Base-by-base conservation (phyloP, 37 sponge, comb jelly and placozoan species). In the Mnemiopsis leidyi region DNA sequence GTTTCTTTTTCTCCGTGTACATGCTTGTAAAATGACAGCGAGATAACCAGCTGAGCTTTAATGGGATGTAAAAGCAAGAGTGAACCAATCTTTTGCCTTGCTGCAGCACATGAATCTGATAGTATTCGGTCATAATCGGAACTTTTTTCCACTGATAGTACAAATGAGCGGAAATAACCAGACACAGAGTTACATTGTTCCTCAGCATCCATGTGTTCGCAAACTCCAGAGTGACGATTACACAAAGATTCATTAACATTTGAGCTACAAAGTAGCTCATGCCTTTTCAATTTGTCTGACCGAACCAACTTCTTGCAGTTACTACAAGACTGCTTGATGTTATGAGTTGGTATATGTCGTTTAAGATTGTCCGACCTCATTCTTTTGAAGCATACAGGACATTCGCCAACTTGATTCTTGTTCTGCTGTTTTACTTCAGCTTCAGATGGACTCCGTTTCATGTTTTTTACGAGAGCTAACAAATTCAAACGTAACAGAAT, bases 21-120 rank as follows among this genome's bases (percentile, higher is more conserved):
- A 36, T 79, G 38, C 35, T 79, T 79, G 36, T 79, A 79, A 79
- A 79, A 79, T 23, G 26, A 20, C 36, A 79, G 37, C 5, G 38
- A 36, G 31, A 79, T 23, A 5, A 35, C 35, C 5, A 79, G 18
- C 35, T 79, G 82, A 79, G 38, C 36, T 35, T 79, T 79, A 21
- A 79, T 38, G 31, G 82, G 82, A 35, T 79, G 82, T 29, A 21
- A 36, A 0, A 36, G 32, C 20, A 79, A 23, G 21, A 1, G 1
- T 23, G 7, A 36, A 5, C 7, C 37, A 31, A 79, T 2, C 9
- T 13, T 79, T 35, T 5, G 18, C 1, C 5, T 23, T 5, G 82
- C 82, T 23, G 37, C 38, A 35, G 82, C 31, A 32, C 82, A 79
- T 21, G 38, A 21, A 2, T 32, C 23, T 5, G 23, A 21, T 7